Conservation (phyloP, 2,797 vertebrate genomes). For the Sebastes diploproa region DNA sequence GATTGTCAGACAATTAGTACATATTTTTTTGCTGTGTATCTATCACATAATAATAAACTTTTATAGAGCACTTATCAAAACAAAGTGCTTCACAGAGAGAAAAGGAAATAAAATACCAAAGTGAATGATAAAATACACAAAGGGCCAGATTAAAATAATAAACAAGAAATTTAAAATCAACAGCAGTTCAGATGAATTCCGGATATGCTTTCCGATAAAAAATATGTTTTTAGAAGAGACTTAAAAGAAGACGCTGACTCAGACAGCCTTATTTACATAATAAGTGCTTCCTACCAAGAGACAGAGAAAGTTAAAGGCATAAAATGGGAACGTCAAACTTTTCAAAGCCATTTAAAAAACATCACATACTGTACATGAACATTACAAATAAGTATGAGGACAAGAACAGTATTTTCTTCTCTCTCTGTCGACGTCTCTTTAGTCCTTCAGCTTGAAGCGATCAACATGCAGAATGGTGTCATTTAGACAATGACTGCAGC, state of each 20-base stretch:
- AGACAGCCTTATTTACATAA: not conserved
- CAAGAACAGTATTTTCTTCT: not conserved
- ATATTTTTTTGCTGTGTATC: not conserved
- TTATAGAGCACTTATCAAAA: not conserved
- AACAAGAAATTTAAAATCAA: not conserved
- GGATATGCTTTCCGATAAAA: not conserved
- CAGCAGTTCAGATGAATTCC: not conserved
- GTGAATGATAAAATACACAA: not conserved
- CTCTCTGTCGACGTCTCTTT: not conserved
- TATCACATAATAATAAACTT: not conserved
- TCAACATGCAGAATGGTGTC: constrained; percentile 6
- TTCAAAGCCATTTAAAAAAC: not conserved
- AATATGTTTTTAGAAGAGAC: not conserved
- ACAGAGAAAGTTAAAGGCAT: not conserved
- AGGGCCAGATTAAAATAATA: not conserved
- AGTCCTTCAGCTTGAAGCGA: not conserved
- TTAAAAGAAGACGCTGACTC: not conserved
- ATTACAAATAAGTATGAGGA: not conserved
- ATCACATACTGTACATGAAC: not conserved
- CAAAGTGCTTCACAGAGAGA: not conserved
- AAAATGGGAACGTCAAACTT: not conserved
- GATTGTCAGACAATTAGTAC: not conserved
- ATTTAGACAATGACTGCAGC: constrained; percentile 3
- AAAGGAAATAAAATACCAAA: too few species aligned
- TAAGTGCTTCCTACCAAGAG: not conserved